Evolutionary conservation across 2,888 invertebrate genomes (phyloP), one percentile per base, ranked within the genome.

Genomic region (Lochmaea capreae): DNA sequence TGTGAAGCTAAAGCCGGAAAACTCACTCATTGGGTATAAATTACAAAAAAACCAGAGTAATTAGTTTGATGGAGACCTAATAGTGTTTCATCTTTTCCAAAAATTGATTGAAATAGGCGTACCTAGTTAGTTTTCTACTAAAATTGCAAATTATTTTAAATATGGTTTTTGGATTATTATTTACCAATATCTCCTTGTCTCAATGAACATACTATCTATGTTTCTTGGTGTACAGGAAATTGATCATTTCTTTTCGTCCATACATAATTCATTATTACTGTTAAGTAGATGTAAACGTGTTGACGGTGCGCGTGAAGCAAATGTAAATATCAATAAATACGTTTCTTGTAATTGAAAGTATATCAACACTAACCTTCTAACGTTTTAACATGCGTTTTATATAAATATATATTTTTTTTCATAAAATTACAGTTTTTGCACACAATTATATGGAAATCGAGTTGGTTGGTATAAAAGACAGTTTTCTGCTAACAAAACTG

Each of bases 361-460:
- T 70, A 70, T 70, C 70, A 70, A 70, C 70, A 54, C 54, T 42
- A 70, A 70, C 70, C 70, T 70, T 70, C 70, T 70, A 63, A 63
- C 26, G 68, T 39, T 61, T 11, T 26, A 59, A 8, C 8, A 39
- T 8, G 8, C 33, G 33, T 46, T 46, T 46, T 68, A 61, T 61
- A 68, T 68, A 68, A 68, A n/a, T 18, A 61, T n/a, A 14, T 8
- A 14, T 14, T 52, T 52, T 52, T 8, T 52, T 14, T 52, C 12
- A 14, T 39, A 1, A 33, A 43, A 14, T 12, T 12, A n/a, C 14
- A 16, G 52, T 52, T 52, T 52, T 52, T 52, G 52, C 52, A 14
- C n/a, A 49, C 3, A n/a, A 52, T 52, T 52, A 52, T 39, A 39
- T 52, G 16, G 8, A n/a, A 52, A 52, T 52, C n/a, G n/a, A 52